Evolutionary conservation across 2,888 invertebrate species (phyloP).

Genomic region (Melolontha melolontha): DNA sequence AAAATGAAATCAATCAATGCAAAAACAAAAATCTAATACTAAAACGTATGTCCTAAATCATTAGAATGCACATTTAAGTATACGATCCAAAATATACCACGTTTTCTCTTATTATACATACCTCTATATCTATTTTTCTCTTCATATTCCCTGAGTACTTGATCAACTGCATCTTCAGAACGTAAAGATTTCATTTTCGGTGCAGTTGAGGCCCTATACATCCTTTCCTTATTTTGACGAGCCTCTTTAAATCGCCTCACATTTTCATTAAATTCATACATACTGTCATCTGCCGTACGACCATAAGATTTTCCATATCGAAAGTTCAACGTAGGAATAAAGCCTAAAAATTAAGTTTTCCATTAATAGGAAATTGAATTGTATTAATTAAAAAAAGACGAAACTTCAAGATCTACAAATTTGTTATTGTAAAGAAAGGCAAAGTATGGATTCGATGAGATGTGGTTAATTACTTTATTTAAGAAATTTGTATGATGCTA

Average conservation of each 20-base stretch:
- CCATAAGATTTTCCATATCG: conserved; percentile 74
- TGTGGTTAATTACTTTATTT: too few relatives aligned
- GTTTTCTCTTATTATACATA: conserved; percentile 10
- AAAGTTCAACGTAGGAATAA: conserved; percentile 77
- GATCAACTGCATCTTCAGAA: conserved; percentile 69
- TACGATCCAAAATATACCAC: too few relatives aligned
- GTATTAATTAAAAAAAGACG: too few relatives aligned
- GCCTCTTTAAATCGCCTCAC: conserved; percentile 45
- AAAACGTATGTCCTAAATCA: too few relatives aligned
- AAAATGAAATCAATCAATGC: too few relatives aligned
- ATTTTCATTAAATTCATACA: conserved; percentile 66
- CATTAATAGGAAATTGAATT: too few relatives aligned
- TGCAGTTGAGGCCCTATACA: conserved; percentile 69
- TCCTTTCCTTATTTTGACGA: conserved; percentile 63
- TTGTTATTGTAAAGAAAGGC: too few relatives aligned
- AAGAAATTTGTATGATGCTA: too few relatives aligned
- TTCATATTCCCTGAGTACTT: conserved; percentile 67
- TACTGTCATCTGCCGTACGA: conserved; percentile 72
- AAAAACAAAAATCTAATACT: too few relatives aligned
- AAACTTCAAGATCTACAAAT: too few relatives aligned
- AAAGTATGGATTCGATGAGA: too few relatives aligned
- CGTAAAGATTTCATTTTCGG: conserved; percentile 72
- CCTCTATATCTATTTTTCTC: conserved; percentile 52
- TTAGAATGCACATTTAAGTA: too few relatives aligned
- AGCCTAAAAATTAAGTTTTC: conserved; percentile 54